Evolutionary conservation across 2,113 vertebrate species (phyloP).

Genomic region (Falcunculus frontatus): DNA sequence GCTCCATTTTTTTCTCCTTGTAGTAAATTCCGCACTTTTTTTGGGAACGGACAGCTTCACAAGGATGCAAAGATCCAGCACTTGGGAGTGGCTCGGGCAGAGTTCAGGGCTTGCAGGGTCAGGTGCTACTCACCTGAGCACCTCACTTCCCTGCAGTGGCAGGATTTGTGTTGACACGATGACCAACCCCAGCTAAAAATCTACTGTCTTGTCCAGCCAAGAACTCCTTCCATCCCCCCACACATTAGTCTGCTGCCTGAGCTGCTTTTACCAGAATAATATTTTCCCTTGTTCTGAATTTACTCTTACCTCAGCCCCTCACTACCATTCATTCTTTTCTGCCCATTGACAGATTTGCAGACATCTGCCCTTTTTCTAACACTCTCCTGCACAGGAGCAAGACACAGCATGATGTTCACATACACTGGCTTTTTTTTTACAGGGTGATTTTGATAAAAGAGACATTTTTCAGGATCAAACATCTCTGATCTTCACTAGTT

Average conservation of each 20-base stretch:
- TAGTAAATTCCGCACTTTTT: constrained; percentile 39
- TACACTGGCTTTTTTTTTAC: neutral
- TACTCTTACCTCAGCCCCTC: neutral
- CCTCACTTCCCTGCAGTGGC: neutral
- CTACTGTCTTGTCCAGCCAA: neutral
- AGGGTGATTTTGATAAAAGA: neutral
- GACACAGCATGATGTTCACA: neutral
- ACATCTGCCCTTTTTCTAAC: neutral
- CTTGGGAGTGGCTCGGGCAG: neutral
- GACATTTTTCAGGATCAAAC: neutral
- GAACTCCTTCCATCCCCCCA: neutral
- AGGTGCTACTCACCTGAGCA: neutral
- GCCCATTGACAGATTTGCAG: neutral
- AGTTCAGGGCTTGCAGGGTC: neutral
- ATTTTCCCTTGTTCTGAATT: neutral
- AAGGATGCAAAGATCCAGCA: neutral
- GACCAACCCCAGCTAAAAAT: neutral
- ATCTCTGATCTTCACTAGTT: neutral
- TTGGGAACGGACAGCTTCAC: neutral
- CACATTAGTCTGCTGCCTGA: neutral
- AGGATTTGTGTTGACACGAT: neutral
- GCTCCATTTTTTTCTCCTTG: constrained; percentile 28
- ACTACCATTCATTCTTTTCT: neutral
- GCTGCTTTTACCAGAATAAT: neutral
- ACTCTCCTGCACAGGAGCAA: neutral